Conservation (phyloP, 2,888 invertebrate species). For the Eupithecia exiguata region DNA sequence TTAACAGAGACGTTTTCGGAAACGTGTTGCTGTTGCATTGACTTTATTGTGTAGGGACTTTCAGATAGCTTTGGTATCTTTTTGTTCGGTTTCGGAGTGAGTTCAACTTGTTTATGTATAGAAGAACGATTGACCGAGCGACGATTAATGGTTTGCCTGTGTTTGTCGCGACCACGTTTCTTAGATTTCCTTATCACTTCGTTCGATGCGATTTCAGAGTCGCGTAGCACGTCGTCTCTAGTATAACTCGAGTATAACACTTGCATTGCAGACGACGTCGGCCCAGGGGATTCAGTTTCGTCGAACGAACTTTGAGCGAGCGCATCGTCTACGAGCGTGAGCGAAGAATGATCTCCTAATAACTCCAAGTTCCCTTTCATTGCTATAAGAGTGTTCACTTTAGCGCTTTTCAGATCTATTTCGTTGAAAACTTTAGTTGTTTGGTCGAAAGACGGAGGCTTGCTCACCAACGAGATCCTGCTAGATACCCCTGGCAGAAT, state of each 20-base stretch:
- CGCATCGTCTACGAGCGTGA: conserved; percentile 70
- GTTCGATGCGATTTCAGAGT: neutral
- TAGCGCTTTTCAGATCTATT: conserved; percentile 51
- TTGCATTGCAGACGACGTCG: conserved; percentile 42
- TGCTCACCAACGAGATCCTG: conserved; percentile 45
- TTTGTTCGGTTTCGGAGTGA: conserved; percentile 64
- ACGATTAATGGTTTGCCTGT: conserved; percentile 31
- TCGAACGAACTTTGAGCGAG: conserved; percentile 16
- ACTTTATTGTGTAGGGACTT: conserved; percentile 30
- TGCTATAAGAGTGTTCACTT: conserved; percentile 67
- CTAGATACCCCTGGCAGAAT: conserved; percentile 33
- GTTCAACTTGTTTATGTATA: conserved; percentile 42
- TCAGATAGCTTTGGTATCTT: conserved; percentile 66
- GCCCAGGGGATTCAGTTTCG: neutral
- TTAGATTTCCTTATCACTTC: conserved; percentile 51
- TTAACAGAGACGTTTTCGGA: neutral
- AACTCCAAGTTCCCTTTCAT: conserved; percentile 70
- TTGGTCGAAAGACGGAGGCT: conserved; percentile 51
- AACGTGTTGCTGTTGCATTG: neutral
- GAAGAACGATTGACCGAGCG: neutral
- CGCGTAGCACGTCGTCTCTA: neutral
- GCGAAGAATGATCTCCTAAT: conserved; percentile 61
- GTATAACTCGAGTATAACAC: conserved; percentile 49
- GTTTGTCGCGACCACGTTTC: conserved; percentile 54
- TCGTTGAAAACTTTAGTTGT: conserved; percentile 44